A percentile compares a stretch with the other conserved stretches of the same genome.
These are phyloP conservation scores for Chrysocyon brachyurus DNA, from an alignment of 2,797 vertebrate species.

Conservation along the genomic window DNA sequence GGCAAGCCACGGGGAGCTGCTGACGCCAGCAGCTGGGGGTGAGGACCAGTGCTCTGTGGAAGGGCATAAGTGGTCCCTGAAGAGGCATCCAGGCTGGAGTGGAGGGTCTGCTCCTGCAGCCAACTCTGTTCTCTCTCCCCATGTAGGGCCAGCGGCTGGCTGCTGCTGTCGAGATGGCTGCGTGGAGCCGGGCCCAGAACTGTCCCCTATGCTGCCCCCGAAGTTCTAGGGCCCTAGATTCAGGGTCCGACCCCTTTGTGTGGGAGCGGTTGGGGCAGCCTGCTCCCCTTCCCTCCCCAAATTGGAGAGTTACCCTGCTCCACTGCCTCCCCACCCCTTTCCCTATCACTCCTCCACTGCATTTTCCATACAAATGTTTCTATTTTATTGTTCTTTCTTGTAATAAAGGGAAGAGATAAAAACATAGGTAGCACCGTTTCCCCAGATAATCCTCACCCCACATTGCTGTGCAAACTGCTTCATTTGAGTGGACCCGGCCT, in stretches of 20 bases:
- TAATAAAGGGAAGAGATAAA: conserved; percentile 89
- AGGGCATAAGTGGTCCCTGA: background rate
- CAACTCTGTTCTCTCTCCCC: conserved; percentile 9
- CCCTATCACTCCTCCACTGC: conserved; percentile 52
- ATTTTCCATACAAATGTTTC: conserved; percentile 90
- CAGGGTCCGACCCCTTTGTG: background rate
- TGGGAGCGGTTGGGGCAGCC: background rate
- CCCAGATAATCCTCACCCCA: background rate
- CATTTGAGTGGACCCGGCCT: background rate
- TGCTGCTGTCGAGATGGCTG: conserved; percentile 86
- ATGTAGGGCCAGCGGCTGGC: conserved; percentile 90
- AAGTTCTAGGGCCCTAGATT: conserved; percentile 65
- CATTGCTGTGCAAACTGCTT: background rate
- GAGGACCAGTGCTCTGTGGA: conserved; percentile 80
- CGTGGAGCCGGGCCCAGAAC: conserved; percentile 64
- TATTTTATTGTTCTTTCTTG: conserved; percentile 93
- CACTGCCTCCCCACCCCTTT: background rate
- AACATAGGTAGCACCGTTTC: background rate
- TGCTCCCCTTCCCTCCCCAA: background rate
- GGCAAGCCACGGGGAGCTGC: conserved; percentile 89
- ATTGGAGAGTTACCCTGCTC: background rate
- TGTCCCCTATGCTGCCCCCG: conserved; percentile 39
- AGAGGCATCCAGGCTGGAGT: background rate
- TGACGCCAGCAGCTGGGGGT: conserved; percentile 90
- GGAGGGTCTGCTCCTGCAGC: background rate